Base-by-base conservation (phyloP, 53 echinoderm and acorn worm genomes). In the Stichopus horrens region DNA sequence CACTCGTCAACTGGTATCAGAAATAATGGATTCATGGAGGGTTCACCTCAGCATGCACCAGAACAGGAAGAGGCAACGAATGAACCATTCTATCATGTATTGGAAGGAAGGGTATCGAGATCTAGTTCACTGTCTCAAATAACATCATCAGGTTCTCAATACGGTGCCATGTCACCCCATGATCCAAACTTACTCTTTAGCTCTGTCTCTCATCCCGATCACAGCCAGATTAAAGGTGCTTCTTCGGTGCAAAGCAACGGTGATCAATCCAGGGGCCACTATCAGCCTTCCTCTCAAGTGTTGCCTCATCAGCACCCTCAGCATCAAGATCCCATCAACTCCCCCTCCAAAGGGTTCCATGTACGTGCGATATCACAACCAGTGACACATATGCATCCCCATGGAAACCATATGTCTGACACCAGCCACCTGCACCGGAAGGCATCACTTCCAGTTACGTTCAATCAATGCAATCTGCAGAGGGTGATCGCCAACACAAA, bases 371-470 rank as follows among this genome's bases (percentile, higher is more conserved):
- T 82, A 88, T 93, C 93, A 21, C 93, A 91, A 84, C 91, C 93
- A 20, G 90, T 86, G 10, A 90, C 89, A 53, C 82, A 90, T 14
- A 53, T 90, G 57, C 80, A 76, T 57, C 86, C 88, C 8, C 79
- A 74, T 13, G 84, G 89, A 73, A 74, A 90, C 74, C 88, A 90
- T 78, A 79, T 79, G n/a, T 10, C 86, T 57, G 87, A 87, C 75
- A 51, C 51, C 54, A 87, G 87, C 75, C 87, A 87, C 74, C 83
- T 94, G 83, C 94, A 91, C 37, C 94, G 99, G 67, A 99, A 99
- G 90, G 94, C 95, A 18, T 99, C 99, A 51, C 93, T 99, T 4
- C 99, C 99, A 0, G 94, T 92, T 65, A 94, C 95, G 63, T 94
- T 99, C 92, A 94, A 96, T 65, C 95, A 99, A 86, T 86, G 91